Conservation (phyloP, 2,113 vertebrate species). For the Bubalus kerabau region DNA sequence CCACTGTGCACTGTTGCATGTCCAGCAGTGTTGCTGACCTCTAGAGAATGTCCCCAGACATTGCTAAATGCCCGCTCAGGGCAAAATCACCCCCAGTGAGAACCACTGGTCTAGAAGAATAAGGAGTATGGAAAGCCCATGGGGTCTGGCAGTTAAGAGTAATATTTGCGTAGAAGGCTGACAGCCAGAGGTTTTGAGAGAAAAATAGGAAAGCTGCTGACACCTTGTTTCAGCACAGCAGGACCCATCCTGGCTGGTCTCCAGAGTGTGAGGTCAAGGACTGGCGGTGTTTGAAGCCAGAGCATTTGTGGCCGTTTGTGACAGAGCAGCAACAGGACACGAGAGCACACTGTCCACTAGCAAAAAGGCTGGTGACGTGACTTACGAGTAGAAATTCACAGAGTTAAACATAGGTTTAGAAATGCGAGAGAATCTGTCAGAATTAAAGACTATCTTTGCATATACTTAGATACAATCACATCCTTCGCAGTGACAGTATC, state of each 20-base stretch:
- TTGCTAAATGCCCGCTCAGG: not conserved
- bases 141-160: not conserved
- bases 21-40: not conserved
- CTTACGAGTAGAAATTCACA: not conserved
- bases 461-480: not conserved
- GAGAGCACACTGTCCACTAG: not conserved
- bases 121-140: not conserved
- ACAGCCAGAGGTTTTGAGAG: not conserved
- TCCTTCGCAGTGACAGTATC: not conserved
- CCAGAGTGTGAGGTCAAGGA: not conserved
- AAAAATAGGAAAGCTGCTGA: not conserved
- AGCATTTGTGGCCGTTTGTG: not conserved
- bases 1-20: not conserved
- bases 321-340: not conserved
- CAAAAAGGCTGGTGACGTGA: not conserved
- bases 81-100: not conserved
- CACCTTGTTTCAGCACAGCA: not conserved
- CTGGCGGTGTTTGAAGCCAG: not conserved
- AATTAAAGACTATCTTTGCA: not conserved
- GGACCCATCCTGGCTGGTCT: not conserved
- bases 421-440: not conserved
- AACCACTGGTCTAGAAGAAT: not conserved
- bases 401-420: not conserved
- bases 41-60: not conserved
- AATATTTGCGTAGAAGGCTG: not conserved